These are phyloP conservation scores for Diachasma alloeum DNA, from an alignment of 1,140 invertebrate species.

Conservation along the genomic window DNA sequence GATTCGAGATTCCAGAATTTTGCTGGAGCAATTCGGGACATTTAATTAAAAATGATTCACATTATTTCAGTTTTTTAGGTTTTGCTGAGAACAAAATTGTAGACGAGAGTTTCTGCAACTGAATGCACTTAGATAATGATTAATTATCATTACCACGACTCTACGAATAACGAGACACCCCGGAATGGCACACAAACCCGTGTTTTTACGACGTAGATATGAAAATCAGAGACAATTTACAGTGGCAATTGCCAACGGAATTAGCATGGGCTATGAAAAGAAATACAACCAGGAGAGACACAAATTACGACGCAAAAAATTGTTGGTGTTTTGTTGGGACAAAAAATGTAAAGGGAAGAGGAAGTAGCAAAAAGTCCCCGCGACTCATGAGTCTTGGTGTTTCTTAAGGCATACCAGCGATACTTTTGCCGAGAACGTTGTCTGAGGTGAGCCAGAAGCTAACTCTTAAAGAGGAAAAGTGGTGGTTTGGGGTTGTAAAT, in stretches of 20 bases:
- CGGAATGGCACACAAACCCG: background rate
- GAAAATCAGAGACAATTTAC: background rate
- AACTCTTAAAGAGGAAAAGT: background rate
- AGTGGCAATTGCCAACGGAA: background rate
- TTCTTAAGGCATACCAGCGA: background rate
- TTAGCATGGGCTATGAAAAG: slow-evolving; percentile 1
- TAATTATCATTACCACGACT: background rate
- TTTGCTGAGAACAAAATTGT: background rate
- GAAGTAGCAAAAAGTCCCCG: background rate
- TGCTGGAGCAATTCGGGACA: background rate
- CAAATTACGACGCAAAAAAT: background rate
- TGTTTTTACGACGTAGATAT: slow-evolving; percentile 3
- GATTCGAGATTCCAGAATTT: background rate
- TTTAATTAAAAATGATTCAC: background rate
- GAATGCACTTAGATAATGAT: background rate
- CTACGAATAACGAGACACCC: background rate
- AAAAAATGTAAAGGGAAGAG: background rate
- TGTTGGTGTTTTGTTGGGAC: background rate
- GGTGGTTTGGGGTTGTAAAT: slow-evolving; percentile 10
- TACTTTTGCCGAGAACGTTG: background rate
- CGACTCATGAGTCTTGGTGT: background rate
- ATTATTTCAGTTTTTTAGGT: too few species aligned
- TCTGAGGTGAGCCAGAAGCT: slow-evolving; percentile 11
- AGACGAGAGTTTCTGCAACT: background rate
- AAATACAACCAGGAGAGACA: background rate